Evolutionary conservation across 1,140 invertebrate genomes (phyloP).

Genomic region (Drosophila sp.): DNA sequence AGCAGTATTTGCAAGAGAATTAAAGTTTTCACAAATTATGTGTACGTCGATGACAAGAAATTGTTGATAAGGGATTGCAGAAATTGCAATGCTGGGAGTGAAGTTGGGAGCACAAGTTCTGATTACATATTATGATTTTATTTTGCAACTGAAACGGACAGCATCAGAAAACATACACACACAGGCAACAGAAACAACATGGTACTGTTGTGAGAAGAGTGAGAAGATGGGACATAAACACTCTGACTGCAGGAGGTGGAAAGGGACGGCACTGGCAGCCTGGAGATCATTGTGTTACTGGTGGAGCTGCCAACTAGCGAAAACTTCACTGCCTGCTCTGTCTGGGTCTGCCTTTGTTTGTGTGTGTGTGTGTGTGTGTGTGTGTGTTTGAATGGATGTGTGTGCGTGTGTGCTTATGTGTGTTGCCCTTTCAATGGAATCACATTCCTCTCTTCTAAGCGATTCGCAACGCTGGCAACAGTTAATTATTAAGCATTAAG

Average conservation of each 20-base stretch:
- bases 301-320: slow-evolving; percentile 42
- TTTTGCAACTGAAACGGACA: slow-evolving; percentile 30
- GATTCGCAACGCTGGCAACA: neutral
- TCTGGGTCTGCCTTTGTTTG: neutral
- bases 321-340: slow-evolving; percentile 27
- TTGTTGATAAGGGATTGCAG: neutral
- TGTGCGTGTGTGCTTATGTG: slow-evolving; percentile 2
- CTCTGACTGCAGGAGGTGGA: neutral
- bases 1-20: neutral
- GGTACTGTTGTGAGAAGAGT: no score
- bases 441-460: neutral
- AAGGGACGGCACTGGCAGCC: neutral
- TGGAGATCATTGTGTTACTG: slow-evolving; percentile 10
- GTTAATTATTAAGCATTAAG: no score
- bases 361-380: slow-evolving; percentile 1
- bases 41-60: neutral
- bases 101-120: slow-evolving; percentile 17
- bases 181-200: slow-evolving; percentile 22
- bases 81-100: neutral
- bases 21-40: slow-evolving; percentile 1
- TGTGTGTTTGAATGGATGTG: neutral
- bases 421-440: slow-evolving; percentile 1
- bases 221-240: neutral
- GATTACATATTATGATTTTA: slow-evolving; percentile 59
- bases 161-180: neutral